Percentiles rank a stretch among this genome's conserved stretches.
phyloP scores from a whole-genome alignment of 2,797 vertebrate species.

The Oryzias dopingdopingensis region DNA sequence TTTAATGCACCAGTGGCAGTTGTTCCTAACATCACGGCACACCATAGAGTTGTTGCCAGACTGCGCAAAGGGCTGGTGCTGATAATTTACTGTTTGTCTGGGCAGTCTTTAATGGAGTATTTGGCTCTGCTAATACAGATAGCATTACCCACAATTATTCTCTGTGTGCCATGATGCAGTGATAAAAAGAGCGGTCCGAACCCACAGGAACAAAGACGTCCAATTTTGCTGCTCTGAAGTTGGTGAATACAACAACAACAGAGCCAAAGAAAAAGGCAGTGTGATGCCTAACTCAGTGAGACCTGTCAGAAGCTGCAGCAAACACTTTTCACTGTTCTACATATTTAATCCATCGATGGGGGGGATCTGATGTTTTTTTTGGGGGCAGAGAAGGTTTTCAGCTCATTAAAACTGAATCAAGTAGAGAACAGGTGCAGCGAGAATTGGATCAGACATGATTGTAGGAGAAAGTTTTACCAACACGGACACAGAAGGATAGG shows the following conservation, averaged over 20 bases:
- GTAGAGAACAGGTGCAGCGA: constrained; percentile 66
- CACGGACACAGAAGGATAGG: constrained; percentile 6
- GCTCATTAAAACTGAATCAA: constrained; percentile 72
- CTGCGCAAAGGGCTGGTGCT: constrained; percentile 13
- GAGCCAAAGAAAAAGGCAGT: constrained; percentile 4
- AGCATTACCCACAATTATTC: constrained; percentile 68
- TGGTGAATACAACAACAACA: constrained; percentile 15
- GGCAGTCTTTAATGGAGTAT: constrained; percentile 65
- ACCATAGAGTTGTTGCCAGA: constrained; percentile 19
- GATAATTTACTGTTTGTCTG: constrained; percentile 51
- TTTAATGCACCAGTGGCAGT: constrained; percentile 43
- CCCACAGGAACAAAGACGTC: constrained; percentile 25
- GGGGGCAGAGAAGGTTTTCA: constrained; percentile 54
- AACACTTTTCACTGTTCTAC: constrained; percentile 26
- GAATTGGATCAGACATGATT: constrained; percentile 41
- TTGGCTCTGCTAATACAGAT: constrained; percentile 59
- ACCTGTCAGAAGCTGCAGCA: constrained; percentile 15
- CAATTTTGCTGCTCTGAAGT: constrained; percentile 31
- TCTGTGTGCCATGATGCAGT: constrained; percentile 42
- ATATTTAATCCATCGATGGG: constrained; percentile 56
- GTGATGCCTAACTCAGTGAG: constrained; percentile 5
- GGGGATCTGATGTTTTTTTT: constrained; percentile 48
- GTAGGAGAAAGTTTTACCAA: constrained; percentile 63
- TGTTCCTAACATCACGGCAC: constrained; percentile 43
- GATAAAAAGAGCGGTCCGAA: constrained; percentile 23